A percentile compares a stretch with the other conserved stretches of the same genome.
phyloP scores from a whole-genome alignment of 2,888 invertebrate genomes.

The Nematopogon swammerdamellus region DNA sequence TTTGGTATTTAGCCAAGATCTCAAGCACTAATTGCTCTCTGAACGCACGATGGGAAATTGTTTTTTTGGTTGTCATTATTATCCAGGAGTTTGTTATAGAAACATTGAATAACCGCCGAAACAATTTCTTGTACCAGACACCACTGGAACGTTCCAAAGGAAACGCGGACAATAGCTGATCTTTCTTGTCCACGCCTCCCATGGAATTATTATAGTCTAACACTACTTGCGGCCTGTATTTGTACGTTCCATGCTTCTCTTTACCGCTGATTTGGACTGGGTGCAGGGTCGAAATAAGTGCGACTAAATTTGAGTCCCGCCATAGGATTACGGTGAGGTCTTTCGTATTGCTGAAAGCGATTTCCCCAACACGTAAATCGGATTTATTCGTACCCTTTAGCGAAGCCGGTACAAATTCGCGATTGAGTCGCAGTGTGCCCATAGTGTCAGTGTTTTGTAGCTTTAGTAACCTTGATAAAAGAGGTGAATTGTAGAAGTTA shows the following conservation, averaged over 20 bases:
- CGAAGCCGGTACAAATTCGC: not conserved
- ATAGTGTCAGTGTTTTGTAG: not conserved
- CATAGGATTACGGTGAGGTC: not conserved
- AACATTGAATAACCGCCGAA: too few species aligned
- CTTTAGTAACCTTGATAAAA: not conserved
- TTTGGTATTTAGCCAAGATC: too few species aligned
- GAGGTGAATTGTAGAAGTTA: not conserved
- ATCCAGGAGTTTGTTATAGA: too few species aligned
- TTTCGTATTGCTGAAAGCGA: too few species aligned
- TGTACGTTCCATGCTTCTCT: not conserved
- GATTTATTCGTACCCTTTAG: not conserved
- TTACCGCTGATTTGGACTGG: not conserved
- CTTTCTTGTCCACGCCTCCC: constrained; percentile 10
- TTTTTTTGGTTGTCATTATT: too few species aligned
- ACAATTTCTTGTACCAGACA: constrained; percentile 13
- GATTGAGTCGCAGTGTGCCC: not conserved
- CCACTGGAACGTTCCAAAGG: constrained; percentile 8
- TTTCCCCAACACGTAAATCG: not conserved
- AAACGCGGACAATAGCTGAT: constrained; percentile 5
- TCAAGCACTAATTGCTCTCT: too few species aligned
- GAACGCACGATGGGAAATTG: too few species aligned
- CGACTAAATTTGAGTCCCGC: constrained; percentile 1
- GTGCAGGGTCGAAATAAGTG: not conserved
- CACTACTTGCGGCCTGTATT: constrained; percentile 6
- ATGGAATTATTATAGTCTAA: constrained; percentile 12